Evolutionary conservation across 2,888 invertebrate genomes (phyloP).

Genomic region (Podabrus alpinus): DNA sequence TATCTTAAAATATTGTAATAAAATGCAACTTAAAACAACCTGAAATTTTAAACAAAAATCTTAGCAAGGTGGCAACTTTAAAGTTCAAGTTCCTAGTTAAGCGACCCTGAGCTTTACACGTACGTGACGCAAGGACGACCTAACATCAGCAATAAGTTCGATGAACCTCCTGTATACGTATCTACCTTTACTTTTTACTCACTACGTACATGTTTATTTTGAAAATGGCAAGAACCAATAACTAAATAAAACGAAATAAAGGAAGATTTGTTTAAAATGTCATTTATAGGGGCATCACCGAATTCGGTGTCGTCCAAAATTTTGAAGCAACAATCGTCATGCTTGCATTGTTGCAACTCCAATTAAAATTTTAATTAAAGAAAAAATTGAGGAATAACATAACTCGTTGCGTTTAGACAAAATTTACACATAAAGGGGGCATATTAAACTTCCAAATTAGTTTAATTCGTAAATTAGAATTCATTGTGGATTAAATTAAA

Average conservation of each 20-base stretch:
- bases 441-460: neutral
- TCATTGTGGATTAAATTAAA: neutral
- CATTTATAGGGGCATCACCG: neutral
- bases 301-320: neutral
- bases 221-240: conserved; percentile 1
- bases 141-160: conserved; percentile 25
- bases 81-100: conserved; percentile 27
- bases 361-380: neutral
- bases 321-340: neutral
- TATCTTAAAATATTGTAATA: conserved; percentile 13
- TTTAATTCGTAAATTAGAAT: neutral
- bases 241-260: neutral
- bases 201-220: conserved; percentile 22
- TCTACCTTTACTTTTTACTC: conserved; percentile 31
- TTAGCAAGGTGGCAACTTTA: conserved; percentile 13
- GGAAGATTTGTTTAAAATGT: neutral
- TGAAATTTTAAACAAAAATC: conserved; percentile 12
- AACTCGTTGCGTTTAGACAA: neutral
- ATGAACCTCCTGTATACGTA: conserved; percentile 29
- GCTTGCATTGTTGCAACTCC: neutral
- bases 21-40: conserved; percentile 18
- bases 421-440: conserved; percentile 12
- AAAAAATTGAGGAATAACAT: neutral
- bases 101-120: conserved; percentile 26
- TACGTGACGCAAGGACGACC: conserved; percentile 28